phyloP scores from a whole-genome alignment of 1,140 invertebrate genomes.

The Thrips palmi region DNA sequence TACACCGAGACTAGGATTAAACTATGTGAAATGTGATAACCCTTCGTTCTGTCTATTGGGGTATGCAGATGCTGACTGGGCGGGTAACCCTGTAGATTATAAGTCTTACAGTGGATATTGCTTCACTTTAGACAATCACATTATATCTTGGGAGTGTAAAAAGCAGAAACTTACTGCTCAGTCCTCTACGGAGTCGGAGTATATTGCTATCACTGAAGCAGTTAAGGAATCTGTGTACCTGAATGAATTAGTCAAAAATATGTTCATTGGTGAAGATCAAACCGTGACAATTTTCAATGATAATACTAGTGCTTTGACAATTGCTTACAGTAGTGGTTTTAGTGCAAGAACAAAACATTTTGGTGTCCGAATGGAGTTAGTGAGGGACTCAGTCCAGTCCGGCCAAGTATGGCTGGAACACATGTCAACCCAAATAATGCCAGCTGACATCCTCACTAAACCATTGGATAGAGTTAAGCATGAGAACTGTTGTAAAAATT shows the following conservation, averaged over 20 bases:
- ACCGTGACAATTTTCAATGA: constrained; percentile 17
- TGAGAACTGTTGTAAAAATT: no score
- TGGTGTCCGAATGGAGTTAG: constrained; percentile 19
- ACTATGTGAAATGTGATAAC: no score
- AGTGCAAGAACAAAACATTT: constrained; percentile 20
- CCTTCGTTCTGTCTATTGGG: no score
- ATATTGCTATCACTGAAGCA: constrained; percentile 17
- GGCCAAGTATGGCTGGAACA: neutral
- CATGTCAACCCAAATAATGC: constrained; percentile 8
- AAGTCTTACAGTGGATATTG: constrained; percentile 18
- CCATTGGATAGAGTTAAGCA: no score
- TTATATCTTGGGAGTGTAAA: constrained; percentile 15
- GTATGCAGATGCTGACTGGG: constrained; percentile 23
- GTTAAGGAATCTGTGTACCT: constrained; percentile 14
- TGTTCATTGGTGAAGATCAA: no score
- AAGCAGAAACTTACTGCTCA: constrained; percentile 17
- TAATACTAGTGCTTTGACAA: constrained; percentile 17
- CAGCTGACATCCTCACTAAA: constrained; percentile 8
- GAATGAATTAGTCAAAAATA: no score
- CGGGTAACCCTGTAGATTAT: constrained; percentile 17
- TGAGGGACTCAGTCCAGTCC: constrained; percentile 13
- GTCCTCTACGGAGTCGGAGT: constrained; percentile 19
- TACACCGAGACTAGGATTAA: no score
- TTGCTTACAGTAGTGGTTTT: constrained; percentile 17
- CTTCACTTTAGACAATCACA: constrained; percentile 13